A percentile compares a stretch with the other conserved stretches of the same genome.
Evolutionary conservation across 2,113 vertebrate species (phyloP).

Genomic region (Ceratotherium simum): DNA sequence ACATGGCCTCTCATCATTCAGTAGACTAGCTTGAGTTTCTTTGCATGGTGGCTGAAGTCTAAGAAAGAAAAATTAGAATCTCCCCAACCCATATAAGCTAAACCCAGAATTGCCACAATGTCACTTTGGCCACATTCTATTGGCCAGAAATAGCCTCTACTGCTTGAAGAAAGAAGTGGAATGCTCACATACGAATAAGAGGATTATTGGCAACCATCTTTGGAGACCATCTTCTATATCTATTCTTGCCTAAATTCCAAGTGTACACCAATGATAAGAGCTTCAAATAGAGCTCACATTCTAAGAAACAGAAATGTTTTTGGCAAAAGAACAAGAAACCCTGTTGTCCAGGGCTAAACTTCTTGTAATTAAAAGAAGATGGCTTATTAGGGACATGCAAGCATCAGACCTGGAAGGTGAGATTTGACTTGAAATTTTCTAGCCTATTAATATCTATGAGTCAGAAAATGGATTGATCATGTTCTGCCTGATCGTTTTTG

Average conservation of each 20-base stretch:
- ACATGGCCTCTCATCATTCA: not conserved
- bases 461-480: not conserved
- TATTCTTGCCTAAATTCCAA: not conserved
- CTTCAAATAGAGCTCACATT: not conserved
- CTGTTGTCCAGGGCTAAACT: not conserved
- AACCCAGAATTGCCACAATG: not conserved
- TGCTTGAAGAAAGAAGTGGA: not conserved
- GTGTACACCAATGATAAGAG: not conserved
- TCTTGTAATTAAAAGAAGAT: not conserved
- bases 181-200: not conserved
- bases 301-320: not conserved
- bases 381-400: not conserved
- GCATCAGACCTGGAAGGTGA: not conserved
- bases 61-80: conserved; percentile 9
- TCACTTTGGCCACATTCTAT: not conserved
- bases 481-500: not conserved
- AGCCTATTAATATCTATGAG: not conserved
- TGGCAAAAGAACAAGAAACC: not conserved
- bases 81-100: not conserved
- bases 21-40: not conserved
- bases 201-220: not conserved
- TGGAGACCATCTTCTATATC: not conserved
- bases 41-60: not conserved
- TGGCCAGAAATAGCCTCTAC: not conserved
- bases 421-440: not conserved